phyloP scores from a whole-genome alignment of 2,888 invertebrate species.

The Gnatocerus cornutus region DNA sequence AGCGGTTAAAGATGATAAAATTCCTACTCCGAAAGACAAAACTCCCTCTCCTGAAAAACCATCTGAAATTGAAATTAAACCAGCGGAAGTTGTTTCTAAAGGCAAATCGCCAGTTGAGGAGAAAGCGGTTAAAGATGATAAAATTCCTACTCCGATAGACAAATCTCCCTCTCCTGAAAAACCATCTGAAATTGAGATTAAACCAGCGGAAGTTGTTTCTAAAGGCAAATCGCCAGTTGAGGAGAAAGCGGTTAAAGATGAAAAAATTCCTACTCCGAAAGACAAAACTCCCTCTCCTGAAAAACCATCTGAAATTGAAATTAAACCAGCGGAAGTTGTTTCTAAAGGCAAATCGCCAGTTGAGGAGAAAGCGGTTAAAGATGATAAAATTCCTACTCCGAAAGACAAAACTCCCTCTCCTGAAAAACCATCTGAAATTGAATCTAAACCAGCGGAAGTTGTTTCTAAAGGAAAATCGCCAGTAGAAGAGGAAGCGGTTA shows the following conservation, averaged over 20 bases:
- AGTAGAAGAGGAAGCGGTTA: not conserved
- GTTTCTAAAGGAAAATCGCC: not conserved
- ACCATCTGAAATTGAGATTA: constrained; percentile 2
- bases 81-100: no score
- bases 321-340: not conserved
- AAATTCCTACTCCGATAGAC: constrained; percentile 15
- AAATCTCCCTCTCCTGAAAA: constrained; percentile 22
- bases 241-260: constrained; percentile 13
- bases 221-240: not conserved
- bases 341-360: constrained; percentile 7
- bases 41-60: no score
- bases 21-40: no score
- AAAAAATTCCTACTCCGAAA: constrained; percentile 6
- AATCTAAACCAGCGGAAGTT: not conserved
- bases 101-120: no score
- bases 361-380: constrained; percentile 12
- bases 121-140: constrained; percentile 5
- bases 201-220: not conserved
- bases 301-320: constrained; percentile 1
- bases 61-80: no score
- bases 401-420: constrained; percentile 16
- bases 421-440: constrained; percentile 3
- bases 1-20: not conserved
- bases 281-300: constrained; percentile 5
- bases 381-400: constrained; percentile 8